Base-by-base conservation (phyloP, 2,888 invertebrate genomes). In the Xylota segnis region DNA sequence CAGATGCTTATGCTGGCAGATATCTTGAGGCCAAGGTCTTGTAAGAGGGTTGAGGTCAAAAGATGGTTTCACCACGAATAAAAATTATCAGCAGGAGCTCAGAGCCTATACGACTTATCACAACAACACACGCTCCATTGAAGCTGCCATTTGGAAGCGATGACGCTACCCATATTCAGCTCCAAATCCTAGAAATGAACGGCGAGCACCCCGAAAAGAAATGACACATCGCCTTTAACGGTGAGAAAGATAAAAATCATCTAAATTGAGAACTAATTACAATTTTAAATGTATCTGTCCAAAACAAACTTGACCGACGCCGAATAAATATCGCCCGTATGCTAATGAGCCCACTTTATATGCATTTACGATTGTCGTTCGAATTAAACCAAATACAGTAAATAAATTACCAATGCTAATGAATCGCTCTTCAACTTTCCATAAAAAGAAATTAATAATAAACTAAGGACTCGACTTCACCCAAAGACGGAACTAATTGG, bases 401-500 rank as follows among this genome's bases (percentile, higher is more conserved):
- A 12, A 45, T 50, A 23, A 68, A 75, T 70, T 52, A 47, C 29
- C 34, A 68, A 61, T 77, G 37, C 61, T 63, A 63, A 74, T 83
- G 18, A 52, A 77, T 61, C 54, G 47, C 40, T 71, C 43, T 59
- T 68, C 50, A 78, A 68, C 72, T 78, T 74, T 68, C 61, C 63
- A 66, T 66, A 68, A 7, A 23, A 45, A 32, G 58, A 59, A 59
- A 65, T 65, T 65, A 66, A 72, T 72, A 40, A 77, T 47, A 34
- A 10, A 40, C 23, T 34, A 50, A 16, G 14, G 16, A 37, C 34
- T 37, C 27, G 52, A 29, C 43, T 54, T 29, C 50, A 12, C 32
- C 37, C 71, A 58, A 66, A 78, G 59, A 72, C 78, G 61, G 32
- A 40, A 83, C 61, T 54, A 54, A 72, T 83, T 83, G 59, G 23